Base-by-base conservation (phyloP, 2,888 invertebrate species). In the Oconnorella tubifera region DNA sequence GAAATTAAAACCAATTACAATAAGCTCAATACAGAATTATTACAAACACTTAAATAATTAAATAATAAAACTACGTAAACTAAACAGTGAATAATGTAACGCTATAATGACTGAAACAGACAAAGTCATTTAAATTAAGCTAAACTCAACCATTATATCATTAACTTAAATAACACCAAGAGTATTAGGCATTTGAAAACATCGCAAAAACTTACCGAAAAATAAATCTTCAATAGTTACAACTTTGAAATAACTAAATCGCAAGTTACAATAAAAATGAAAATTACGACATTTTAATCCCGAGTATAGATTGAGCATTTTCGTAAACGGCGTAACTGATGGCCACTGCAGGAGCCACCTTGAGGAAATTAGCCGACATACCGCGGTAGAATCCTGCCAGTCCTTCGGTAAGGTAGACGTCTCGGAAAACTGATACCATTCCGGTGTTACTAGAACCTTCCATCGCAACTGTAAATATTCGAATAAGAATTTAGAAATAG, bases 281-380 rank as follows among this genome's bases (percentile, higher is more conserved):
- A 10, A 19, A 40, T 62, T 50, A 64, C 3, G 53, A 51, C 64
- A 64, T 64, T 27, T 40, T 49, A 25, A 58, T 56, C n/a, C 58
- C 64, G 33, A 64, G 53, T 14, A 55, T 29, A 32, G 50, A 2
- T 3, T 59, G 51, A 31, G 48, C 49, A 25, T 60, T 58, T 31
- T 64, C 64, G 23, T 64, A 64, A 19, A 64, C 60, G 14, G 49
- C 32, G 59, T 64, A 64, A 48, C 59, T 60, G 64, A 64, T 59
- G 53, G 51, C 51, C 10, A 64, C 64, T 3, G 64, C 59, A 6
- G 64, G 64, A 6, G 59, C 64, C 27, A 64, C 64, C 48, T 64
- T 64, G 25, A 64, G 29, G n/a, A 64, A 51, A 31, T 64, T 64
- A 1, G 64, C 58, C 40, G 33, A 14, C 23, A 64, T 51, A 25